phyloP scores from a whole-genome alignment of 2,797 vertebrate species.

The Pangasius mekongensis region DNA sequence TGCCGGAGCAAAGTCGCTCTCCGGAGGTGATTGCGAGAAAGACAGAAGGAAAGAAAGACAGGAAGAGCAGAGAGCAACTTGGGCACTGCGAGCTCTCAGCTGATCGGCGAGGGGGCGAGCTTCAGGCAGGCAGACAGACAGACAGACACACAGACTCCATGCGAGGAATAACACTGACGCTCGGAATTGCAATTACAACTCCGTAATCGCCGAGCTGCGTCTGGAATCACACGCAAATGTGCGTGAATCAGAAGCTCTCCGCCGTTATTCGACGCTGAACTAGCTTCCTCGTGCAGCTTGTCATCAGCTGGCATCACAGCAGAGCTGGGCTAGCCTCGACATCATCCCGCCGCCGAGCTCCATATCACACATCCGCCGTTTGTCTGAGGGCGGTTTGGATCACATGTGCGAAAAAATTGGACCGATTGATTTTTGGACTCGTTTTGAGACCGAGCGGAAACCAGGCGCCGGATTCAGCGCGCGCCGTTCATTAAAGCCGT shows the following conservation, averaged over 20 bases:
- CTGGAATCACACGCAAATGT: background rate
- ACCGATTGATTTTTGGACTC: slow-evolving; percentile 19
- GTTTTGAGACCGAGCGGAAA: slow-evolving; percentile 31
- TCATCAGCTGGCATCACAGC: slow-evolving; percentile 5
- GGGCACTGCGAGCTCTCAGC: background rate
- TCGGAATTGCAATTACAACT: background rate
- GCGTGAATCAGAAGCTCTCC: background rate
- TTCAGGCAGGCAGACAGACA: background rate
- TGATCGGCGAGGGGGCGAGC: slow-evolving; percentile 14
- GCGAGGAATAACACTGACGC: slow-evolving; percentile 18
- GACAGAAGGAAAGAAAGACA: slow-evolving; percentile 32
- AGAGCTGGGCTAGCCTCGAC: background rate
- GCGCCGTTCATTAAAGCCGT: background rate
- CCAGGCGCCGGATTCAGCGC: slow-evolving; percentile 9
- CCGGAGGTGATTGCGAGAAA: slow-evolving; percentile 66
- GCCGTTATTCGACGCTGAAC: slow-evolving; percentile 5
- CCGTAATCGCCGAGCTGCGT: background rate
- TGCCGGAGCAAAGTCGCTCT: slow-evolving; percentile 65
- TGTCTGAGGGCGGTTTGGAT: slow-evolving; percentile 1
- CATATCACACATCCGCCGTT: slow-evolving; percentile 1
- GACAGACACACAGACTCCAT: background rate
- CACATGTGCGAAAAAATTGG: background rate
- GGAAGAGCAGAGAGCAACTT: background rate
- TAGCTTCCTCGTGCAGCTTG: background rate
- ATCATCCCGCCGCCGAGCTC: background rate